phyloP scores from a whole-genome alignment of 2,113 vertebrate species.

The Rhabdornis inornatus region DNA sequence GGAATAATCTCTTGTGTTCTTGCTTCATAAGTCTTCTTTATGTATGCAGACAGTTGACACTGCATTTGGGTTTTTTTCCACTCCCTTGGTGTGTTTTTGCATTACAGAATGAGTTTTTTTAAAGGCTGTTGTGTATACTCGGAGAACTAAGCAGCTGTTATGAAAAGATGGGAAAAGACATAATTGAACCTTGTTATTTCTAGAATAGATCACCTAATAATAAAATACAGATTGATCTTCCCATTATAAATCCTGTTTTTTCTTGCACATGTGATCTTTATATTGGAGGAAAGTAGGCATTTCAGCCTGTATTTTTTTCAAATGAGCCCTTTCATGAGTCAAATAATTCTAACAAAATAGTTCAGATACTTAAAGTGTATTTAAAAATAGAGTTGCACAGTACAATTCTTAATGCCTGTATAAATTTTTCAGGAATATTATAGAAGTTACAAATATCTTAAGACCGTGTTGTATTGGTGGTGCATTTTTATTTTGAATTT shows the following conservation, averaged over 20 bases:
- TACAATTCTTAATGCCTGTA: background rate
- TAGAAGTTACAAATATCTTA: background rate
- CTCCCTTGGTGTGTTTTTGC: background rate
- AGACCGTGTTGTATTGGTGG: background rate
- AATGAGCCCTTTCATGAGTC: background rate
- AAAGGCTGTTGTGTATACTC: background rate
- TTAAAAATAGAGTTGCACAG: background rate
- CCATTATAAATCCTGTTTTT: background rate
- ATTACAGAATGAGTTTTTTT: background rate
- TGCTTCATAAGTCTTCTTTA: background rate
- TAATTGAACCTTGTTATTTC: conserved; percentile 4
- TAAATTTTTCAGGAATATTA: background rate
- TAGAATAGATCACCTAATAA: conserved; percentile 1
- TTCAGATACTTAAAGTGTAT: background rate
- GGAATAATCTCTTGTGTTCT: background rate
- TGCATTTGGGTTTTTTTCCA: background rate
- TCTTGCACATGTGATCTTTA: background rate
- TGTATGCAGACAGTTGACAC: background rate
- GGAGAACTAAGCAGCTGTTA: background rate
- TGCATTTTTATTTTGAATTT: background rate
- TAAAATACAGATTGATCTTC: background rate
- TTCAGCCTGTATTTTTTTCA: background rate
- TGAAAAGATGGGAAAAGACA: background rate
- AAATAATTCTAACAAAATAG: background rate
- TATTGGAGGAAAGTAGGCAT: background rate